phyloP scores from a whole-genome alignment of 1,140 invertebrate species.

The Steinernema feltiae region DNA sequence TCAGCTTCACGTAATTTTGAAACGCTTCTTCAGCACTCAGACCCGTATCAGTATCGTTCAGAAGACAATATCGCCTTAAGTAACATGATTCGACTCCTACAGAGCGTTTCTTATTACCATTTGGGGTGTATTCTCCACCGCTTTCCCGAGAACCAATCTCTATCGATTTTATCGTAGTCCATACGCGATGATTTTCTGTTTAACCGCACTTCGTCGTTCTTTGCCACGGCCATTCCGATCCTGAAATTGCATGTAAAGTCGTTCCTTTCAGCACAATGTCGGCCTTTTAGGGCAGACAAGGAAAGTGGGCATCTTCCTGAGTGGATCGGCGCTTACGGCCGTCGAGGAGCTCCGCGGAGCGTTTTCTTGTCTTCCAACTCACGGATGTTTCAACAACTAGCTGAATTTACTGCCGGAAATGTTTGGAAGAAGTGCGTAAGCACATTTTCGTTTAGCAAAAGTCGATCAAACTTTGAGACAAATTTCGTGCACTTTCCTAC shows the following conservation, averaged over 20 bases:
- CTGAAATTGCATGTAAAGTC: slow-evolving; percentile 31
- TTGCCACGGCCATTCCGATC: slow-evolving; percentile 48
- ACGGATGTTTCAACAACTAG: no score
- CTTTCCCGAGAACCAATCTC: slow-evolving; percentile 47
- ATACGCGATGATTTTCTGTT: slow-evolving; percentile 26
- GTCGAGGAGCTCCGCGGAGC: no score
- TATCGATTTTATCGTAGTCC: slow-evolving; percentile 39
- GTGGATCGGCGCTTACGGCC: no score
- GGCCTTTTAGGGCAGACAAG: no score
- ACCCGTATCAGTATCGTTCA: slow-evolving; percentile 54
- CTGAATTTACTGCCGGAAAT: no score
- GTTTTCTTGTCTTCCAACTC: no score
- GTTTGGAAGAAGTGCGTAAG: no score
- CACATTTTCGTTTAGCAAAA: no score
- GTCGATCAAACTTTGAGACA: no score
- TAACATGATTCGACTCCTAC: neutral
- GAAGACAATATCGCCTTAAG: slow-evolving; percentile 52
- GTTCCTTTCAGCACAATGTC: no score
- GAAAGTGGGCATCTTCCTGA: no score
- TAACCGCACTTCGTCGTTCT: slow-evolving; percentile 47
- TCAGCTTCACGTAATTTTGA: slow-evolving; percentile 48
- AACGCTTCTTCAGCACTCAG: slow-evolving; percentile 51
- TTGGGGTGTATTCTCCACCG: slow-evolving; percentile 55
- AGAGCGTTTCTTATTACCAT: slow-evolving; percentile 33
- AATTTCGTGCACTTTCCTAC: no score